These are phyloP conservation scores for Scleropages formosus DNA, from an alignment of 2,797 vertebrate species.

Conservation along the genomic window DNA sequence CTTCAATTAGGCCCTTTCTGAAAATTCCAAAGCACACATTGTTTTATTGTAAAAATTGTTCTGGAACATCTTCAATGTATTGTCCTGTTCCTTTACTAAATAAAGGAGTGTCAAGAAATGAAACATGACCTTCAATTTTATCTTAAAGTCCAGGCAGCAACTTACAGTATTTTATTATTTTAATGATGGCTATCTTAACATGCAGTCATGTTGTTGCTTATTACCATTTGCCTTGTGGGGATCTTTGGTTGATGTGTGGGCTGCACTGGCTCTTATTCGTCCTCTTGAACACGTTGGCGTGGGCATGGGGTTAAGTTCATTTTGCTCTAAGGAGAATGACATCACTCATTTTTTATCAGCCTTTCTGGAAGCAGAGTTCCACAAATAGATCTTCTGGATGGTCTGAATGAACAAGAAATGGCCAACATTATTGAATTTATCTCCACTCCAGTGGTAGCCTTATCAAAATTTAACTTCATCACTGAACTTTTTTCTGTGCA, in stretches of 20 bases:
- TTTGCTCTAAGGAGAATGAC: neutral
- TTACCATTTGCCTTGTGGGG: neutral
- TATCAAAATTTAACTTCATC: neutral
- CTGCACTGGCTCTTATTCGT: neutral
- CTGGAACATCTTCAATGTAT: neutral
- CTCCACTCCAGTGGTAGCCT: too few species aligned
- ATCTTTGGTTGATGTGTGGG: neutral
- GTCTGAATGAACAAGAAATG: too few species aligned
- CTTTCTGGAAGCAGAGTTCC: neutral
- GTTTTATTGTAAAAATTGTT: conserved; percentile 13
- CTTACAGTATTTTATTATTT: neutral
- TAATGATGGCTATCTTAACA: too few species aligned
- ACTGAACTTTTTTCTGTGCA: neutral
- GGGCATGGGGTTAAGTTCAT: neutral
- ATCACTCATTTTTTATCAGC: conserved; percentile 13
- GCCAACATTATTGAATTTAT: too few species aligned
- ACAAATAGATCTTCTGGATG: too few species aligned
- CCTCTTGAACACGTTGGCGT: neutral
- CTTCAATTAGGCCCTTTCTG: neutral
- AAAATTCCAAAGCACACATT: neutral
- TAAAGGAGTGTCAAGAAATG: neutral
- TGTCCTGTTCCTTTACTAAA: neutral
- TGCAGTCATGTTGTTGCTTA: conserved; percentile 13
- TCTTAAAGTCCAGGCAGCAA: neutral
- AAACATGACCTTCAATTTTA: neutral